Evolutionary conservation across 2,888 invertebrate genomes (phyloP).

Genomic region (Melolontha melolontha): DNA sequence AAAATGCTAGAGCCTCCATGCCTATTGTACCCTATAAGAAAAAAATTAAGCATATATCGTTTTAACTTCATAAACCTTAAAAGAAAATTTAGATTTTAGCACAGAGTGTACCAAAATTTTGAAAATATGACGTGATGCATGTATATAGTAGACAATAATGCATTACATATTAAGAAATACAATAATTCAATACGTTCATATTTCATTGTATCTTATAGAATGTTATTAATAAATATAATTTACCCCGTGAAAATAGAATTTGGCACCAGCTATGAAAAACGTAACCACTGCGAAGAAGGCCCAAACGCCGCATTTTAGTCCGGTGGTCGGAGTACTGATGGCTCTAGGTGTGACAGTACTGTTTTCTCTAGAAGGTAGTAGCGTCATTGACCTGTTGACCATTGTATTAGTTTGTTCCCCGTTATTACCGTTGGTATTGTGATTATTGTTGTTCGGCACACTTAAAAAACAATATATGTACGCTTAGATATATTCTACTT

Average conservation of each 20-base stretch:
- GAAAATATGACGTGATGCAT: too few relatives aligned
- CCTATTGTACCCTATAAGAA: constrained; percentile 55
- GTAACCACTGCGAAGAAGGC: constrained; percentile 78
- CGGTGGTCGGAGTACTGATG: constrained; percentile 65
- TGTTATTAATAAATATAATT: too few relatives aligned
- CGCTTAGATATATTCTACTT: not conserved
- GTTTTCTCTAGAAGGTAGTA: constrained; percentile 42
- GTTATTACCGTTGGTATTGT: constrained; percentile 38
- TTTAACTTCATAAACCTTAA: constrained; percentile 59
- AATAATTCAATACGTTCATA: too few relatives aligned
- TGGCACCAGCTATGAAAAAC: constrained; percentile 77
- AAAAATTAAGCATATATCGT: constrained; percentile 55
- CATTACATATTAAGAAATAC: too few relatives aligned
- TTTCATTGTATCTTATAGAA: too few relatives aligned
- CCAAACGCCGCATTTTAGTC: constrained; percentile 78
- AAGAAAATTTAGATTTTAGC: too few relatives aligned
- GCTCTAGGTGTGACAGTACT: constrained; percentile 45
- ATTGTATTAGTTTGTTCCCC: constrained; percentile 28
- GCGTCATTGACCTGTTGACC: constrained; percentile 43
- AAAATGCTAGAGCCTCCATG: constrained; percentile 61
- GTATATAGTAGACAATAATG: too few relatives aligned
- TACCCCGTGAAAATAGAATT: constrained; percentile 73
- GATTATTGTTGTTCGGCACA: constrained; percentile 15
- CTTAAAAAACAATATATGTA: constrained; percentile 7
- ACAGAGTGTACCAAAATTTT: too few relatives aligned